Conservation (phyloP, 2,888 invertebrate species). For the Papilio demoleus region DNA sequence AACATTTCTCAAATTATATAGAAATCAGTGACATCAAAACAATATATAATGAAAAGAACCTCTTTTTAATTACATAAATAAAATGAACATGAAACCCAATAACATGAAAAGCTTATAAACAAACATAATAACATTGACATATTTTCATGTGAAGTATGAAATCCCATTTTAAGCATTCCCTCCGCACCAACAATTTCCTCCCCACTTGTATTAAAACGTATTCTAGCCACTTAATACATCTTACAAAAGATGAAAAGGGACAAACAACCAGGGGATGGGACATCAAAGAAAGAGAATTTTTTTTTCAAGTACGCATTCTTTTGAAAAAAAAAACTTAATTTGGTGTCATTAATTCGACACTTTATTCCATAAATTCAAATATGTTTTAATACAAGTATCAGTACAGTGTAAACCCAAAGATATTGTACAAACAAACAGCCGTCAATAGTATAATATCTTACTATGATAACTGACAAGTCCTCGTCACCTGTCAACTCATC, state of each 20-base stretch:
- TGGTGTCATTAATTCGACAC: too few species aligned
- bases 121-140: background rate
- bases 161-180: background rate
- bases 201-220: background rate
- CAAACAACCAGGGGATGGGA: too few species aligned
- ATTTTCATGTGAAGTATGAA: background rate
- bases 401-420: background rate
- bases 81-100: background rate
- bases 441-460: constrained; percentile 57
- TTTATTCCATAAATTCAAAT: too few species aligned
- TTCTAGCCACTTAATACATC: background rate
- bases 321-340: too few species aligned
- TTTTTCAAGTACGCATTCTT: too few species aligned
- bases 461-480: constrained; percentile 66
- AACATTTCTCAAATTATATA: background rate
- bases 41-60: background rate
- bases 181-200: background rate
- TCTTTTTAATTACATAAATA: background rate
- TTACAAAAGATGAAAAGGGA: too few species aligned
- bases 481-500: constrained; percentile 72
- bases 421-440: constrained; percentile 41
- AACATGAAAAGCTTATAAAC: constrained; percentile 14
- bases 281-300: too few species aligned
- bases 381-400: background rate
- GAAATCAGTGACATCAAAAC: background rate